phyloP scores from a whole-genome alignment of 2,113 vertebrate genomes.

The Rhadina sibilatrix region DNA sequence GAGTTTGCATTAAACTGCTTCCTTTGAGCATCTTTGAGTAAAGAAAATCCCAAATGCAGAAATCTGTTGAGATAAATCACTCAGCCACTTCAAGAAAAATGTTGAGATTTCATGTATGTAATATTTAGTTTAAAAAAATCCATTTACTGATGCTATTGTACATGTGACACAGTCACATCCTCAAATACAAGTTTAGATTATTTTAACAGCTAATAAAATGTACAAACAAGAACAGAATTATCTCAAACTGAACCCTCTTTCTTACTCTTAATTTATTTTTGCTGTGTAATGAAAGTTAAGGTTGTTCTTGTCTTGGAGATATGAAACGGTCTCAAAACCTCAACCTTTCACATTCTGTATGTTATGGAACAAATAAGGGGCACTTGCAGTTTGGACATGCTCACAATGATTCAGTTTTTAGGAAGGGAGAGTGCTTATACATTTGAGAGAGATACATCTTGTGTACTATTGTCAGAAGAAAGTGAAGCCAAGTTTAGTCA shows the following conservation, averaged over 20 bases:
- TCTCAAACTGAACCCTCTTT: not conserved
- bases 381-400: not conserved
- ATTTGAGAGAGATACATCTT: not conserved
- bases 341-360: not conserved
- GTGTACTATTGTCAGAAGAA: not conserved
- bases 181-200: not conserved
- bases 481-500: not conserved
- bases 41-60: not conserved
- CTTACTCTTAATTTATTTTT: not conserved
- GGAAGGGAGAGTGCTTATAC: not conserved
- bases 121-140: not conserved
- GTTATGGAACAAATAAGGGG: not conserved
- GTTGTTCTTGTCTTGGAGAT: not conserved
- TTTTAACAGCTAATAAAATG: not conserved
- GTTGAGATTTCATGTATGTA: not conserved
- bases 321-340: not conserved
- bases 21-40: slow-evolving; percentile 5
- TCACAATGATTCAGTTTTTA: not conserved
- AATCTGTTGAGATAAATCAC: slow-evolving; percentile 8
- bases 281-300: not conserved
- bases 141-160: not conserved
- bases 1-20: slow-evolving; percentile 13
- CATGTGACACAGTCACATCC: not conserved
- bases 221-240: not conserved
- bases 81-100: not conserved